Base-by-base conservation (phyloP, 2,888 invertebrate species). In the Atethmia centrago region DNA sequence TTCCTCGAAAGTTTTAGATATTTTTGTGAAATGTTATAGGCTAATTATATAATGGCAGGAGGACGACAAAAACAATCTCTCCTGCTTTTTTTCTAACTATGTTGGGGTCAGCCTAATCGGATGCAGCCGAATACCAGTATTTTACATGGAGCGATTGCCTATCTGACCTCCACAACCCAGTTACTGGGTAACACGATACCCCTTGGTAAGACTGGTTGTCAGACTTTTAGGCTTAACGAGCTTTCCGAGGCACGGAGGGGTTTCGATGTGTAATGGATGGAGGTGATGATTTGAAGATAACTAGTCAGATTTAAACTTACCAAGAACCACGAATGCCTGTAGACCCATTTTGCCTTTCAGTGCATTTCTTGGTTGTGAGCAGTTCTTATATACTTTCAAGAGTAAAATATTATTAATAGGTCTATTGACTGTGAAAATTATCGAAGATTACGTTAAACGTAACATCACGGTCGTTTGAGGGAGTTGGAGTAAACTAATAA, bases 301-400 rank as follows among this genome's bases (percentile, higher is more conserved):
- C 3, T 16, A 21, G 21, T 14, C n/a, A 42, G n/a, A n/a, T 12
- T 16, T n/a, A 0, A 9, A 82, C 88, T 90, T 73, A 90, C 90
- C 90, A 72, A 90, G 79, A 59, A 89, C 68, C 58, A 90, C 14
- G 10, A 90, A n/a, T 72, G 84, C 85, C 80, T 88, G 80, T n/a
- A 85, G 63, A 73, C 85, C 88, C 88, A 88, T 87, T 16, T 42
- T 79, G 79, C 58, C 79, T 75, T 77, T 77, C 78, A 81, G 80
- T 86, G 42, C 51, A 42, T 21, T 9, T 5, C 1, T 21, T 5
- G 14, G 12, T 8, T 4, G 0, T 0, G 2, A 3, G 0, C 14
- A 19, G 1, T 3, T 10, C 58, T 85, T 86, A 62, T 85, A 86
- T 86, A 86, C 53, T 28, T n/a, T 0, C 0, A 14, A 61, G 0